These are phyloP conservation scores for Urophycis tenuis DNA, from an alignment of 2,797 vertebrate genomes.

Conservation along the genomic window DNA sequence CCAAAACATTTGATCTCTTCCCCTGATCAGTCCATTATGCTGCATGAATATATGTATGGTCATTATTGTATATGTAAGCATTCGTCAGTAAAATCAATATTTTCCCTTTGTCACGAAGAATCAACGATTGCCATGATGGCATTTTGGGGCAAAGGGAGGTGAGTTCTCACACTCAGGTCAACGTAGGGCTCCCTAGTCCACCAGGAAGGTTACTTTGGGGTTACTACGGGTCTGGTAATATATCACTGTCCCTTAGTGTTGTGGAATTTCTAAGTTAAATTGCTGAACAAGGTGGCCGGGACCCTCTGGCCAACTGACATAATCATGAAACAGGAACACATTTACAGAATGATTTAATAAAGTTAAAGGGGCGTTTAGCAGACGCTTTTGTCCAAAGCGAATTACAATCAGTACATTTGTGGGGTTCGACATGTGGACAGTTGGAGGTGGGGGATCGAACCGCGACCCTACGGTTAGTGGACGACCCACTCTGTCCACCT, in stretches of 20 bases:
- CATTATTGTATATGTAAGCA: conserved; percentile 20
- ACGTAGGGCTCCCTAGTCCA: not conserved
- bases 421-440: too few relatives aligned
- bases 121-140: not conserved
- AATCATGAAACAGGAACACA: not conserved
- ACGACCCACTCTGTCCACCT: too few relatives aligned
- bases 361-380: too few relatives aligned
- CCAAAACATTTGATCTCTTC: conserved; percentile 4
- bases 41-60: conserved; percentile 11
- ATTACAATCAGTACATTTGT: too few relatives aligned
- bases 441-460: too few relatives aligned
- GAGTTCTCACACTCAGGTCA: not conserved
- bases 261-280: not conserved
- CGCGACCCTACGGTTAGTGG: too few relatives aligned
- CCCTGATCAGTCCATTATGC: not conserved
- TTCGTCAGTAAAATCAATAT: conserved; percentile 13
- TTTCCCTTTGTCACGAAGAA: not conserved
- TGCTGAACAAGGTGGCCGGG: not conserved
- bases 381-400: too few relatives aligned
- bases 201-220: not conserved
- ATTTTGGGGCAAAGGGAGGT: not conserved
- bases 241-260: not conserved
- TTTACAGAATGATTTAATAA: not conserved
- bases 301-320: not conserved
- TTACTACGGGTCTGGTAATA: not conserved